Percentiles rank a stretch among this genome's conserved stretches.
Evolutionary conservation across 2,113 vertebrate genomes (phyloP).

Genomic region (Lipophrys pholis): DNA sequence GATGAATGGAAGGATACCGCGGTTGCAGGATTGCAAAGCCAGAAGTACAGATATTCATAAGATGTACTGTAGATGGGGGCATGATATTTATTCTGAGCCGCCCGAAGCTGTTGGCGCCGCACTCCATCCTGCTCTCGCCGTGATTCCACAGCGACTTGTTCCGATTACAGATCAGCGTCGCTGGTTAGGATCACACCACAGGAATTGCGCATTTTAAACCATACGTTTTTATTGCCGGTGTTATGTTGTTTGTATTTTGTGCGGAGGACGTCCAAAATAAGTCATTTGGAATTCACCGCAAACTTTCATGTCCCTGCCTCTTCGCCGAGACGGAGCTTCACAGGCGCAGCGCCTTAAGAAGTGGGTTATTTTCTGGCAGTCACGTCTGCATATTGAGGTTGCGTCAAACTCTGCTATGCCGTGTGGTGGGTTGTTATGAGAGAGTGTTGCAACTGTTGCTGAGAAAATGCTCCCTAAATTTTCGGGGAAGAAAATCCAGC

Average conservation of each 20-base stretch:
- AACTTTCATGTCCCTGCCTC: neutral
- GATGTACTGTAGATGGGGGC: conserved; percentile 32
- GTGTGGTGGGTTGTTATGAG: neutral
- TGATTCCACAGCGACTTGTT: neutral
- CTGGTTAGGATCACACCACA: neutral
- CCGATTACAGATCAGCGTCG: conserved; percentile 8
- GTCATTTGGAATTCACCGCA: neutral
- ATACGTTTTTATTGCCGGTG: conserved; percentile 3
- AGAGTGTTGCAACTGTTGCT: conserved; percentile 5
- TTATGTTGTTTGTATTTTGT: neutral
- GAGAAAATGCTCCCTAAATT: neutral
- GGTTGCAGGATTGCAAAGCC: conserved; percentile 14
- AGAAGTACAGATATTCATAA: conserved; percentile 25
- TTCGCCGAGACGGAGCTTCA: neutral
- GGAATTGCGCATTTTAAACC: too few relatives aligned
- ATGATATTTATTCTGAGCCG: conserved; percentile 35
- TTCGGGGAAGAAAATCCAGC: neutral
- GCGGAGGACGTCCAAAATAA: neutral
- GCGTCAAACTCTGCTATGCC: neutral
- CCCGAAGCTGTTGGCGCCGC: conserved; percentile 34
- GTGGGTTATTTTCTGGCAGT: neutral
- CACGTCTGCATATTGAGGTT: conserved; percentile 9
- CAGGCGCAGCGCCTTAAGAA: neutral
- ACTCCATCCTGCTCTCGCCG: conserved; percentile 15
- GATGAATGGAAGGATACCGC: conserved; percentile 10